Evolutionary conservation across 2,113 vertebrate species (phyloP).

Genomic region (Oryzias celebensis): DNA sequence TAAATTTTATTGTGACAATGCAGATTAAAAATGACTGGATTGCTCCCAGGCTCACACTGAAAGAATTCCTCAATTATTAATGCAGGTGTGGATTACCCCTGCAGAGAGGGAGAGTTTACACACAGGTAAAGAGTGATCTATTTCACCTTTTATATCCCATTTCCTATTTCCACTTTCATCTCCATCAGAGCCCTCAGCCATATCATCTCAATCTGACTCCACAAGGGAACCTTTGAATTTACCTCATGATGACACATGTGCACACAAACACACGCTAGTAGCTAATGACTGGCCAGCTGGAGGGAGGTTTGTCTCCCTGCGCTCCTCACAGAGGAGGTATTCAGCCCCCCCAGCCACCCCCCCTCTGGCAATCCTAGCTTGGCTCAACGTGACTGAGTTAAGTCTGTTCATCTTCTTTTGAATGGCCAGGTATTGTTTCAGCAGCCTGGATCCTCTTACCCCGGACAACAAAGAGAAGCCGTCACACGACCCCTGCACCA

Average conservation of each 20-base stretch:
- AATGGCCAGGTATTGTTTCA: slow-evolving; percentile 71
- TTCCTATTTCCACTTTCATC: slow-evolving; percentile 55
- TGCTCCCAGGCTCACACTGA: slow-evolving; percentile 21
- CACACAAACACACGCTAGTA: slow-evolving; percentile 36
- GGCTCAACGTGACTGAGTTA: slow-evolving; percentile 50
- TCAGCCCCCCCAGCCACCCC: slow-evolving; percentile 25
- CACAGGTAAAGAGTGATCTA: slow-evolving; percentile 53
- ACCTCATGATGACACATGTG: slow-evolving; percentile 18
- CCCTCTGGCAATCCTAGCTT: slow-evolving; percentile 28
- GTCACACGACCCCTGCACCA: not conserved
- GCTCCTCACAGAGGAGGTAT: slow-evolving; percentile 55
- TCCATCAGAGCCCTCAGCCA: slow-evolving; percentile 36
- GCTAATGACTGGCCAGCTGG: slow-evolving; percentile 40
- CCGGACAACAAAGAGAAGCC: slow-evolving; percentile 58
- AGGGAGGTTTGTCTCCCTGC: slow-evolving; percentile 34
- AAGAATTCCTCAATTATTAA: slow-evolving; percentile 66
- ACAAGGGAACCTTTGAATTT: slow-evolving; percentile 30
- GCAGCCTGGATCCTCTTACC: slow-evolving; percentile 67
- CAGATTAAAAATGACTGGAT: slow-evolving; percentile 44
- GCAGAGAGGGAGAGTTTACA: slow-evolving; percentile 62
- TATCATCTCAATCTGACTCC: slow-evolving; percentile 29
- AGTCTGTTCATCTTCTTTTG: slow-evolving; percentile 56
- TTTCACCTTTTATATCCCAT: slow-evolving; percentile 47
- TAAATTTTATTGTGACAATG: slow-evolving; percentile 34
- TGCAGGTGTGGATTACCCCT: slow-evolving; percentile 64